Evolutionary conservation across 2,797 vertebrate genomes (phyloP).

Genomic region (Eulemur coronatus): DNA sequence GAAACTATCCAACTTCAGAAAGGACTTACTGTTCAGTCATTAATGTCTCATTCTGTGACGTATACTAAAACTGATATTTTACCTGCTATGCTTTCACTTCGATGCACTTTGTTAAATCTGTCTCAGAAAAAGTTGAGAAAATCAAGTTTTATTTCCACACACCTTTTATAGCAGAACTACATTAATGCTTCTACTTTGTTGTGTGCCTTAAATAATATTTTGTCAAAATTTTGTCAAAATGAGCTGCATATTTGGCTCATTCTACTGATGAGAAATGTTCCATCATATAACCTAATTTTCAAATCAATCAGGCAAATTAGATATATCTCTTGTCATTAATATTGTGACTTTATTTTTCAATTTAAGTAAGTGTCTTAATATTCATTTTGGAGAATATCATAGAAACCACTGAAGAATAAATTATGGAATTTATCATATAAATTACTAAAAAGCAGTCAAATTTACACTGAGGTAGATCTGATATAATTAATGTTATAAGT

Average conservation of each 20-base stretch:
- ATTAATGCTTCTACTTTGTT: not conserved
- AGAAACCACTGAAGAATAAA: constrained; percentile 36
- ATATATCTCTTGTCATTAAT: constrained; percentile 29
- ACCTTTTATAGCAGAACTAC: not conserved
- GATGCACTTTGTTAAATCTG: not conserved
- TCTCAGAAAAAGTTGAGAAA: constrained; percentile 2
- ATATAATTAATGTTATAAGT: not conserved
- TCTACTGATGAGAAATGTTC: not conserved
- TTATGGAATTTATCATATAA: not conserved
- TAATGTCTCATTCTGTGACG: not conserved
- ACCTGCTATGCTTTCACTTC: not conserved
- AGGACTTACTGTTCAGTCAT: not conserved
- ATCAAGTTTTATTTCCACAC: not conserved
- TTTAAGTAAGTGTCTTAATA: not conserved
- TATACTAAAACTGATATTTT: not conserved
- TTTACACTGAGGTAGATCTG: not conserved
- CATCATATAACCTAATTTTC: not conserved
- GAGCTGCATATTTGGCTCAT: not conserved
- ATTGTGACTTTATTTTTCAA: constrained; percentile 18
- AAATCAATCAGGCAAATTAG: constrained; percentile 37
- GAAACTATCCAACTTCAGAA: constrained; percentile 12
- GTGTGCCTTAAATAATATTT: not conserved
- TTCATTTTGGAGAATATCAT: constrained; percentile 11
- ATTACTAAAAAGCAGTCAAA: not conserved
- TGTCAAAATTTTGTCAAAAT: not conserved